Percentiles rank a stretch among this genome's conserved stretches.
phyloP scores from a whole-genome alignment of 2,888 invertebrate genomes.

The Trissoscelio sp. region DNA sequence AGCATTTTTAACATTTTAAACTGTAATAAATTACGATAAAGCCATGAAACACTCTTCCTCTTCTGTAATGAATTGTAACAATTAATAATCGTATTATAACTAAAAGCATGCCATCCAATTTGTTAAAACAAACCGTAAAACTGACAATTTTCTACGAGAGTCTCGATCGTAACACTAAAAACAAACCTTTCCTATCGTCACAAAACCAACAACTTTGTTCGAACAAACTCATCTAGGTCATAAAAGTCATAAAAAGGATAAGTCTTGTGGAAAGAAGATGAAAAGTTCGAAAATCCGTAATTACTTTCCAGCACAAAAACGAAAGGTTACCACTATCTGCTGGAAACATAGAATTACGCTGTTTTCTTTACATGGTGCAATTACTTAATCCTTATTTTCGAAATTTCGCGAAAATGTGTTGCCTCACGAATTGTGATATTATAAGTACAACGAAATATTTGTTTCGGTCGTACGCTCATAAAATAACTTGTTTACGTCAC shows the following conservation, averaged over 20 bases:
- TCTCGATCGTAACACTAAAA: background rate
- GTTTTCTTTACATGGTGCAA: conserved; percentile 17
- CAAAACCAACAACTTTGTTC: conserved; percentile 18
- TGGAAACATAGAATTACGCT: conserved; percentile 4
- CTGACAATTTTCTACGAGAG: background rate
- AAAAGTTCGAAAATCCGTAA: conserved; percentile 50
- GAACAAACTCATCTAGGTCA: conserved; percentile 28
- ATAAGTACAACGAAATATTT: background rate
- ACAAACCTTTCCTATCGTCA: conserved; percentile 2
- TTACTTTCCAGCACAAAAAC: conserved; percentile 42
- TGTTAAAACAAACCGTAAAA: background rate
- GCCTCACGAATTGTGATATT: background rate
- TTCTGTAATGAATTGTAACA: background rate
- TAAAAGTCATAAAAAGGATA: conserved; percentile 23
- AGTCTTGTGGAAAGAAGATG: conserved; percentile 37
- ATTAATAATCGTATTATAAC: background rate
- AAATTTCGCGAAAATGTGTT: background rate
- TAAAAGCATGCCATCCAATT: background rate
- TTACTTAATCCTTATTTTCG: conserved; percentile 10
- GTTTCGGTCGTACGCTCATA: background rate
- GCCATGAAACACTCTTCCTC: too few relatives aligned
- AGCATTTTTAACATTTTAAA: too few relatives aligned
- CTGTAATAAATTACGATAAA: too few relatives aligned
- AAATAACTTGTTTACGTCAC: background rate
- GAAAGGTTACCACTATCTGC: conserved; percentile 29